Conservation (phyloP, 1,140 invertebrate genomes). For the Temnothorax curvispinosus region DNA sequence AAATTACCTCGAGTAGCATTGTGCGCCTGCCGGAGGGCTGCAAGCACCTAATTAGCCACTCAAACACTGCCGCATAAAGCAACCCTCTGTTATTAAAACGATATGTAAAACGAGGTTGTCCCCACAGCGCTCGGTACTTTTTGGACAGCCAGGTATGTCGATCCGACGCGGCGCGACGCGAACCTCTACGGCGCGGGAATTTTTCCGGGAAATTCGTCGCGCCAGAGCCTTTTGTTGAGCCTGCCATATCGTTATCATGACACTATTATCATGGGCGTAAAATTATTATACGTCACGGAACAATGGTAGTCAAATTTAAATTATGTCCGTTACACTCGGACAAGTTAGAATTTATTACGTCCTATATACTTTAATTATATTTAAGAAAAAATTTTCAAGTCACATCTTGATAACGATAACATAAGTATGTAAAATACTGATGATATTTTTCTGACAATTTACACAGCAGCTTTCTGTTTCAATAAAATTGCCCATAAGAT, state of each 20-base stretch:
- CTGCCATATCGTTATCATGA: constrained; percentile 43
- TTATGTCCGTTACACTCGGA: constrained; percentile 1
- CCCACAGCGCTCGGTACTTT: constrained; percentile 4
- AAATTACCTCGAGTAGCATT: constrained; percentile 78
- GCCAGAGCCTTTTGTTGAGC: constrained; percentile 18
- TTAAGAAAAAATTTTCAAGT: background rate
- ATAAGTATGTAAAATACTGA: background rate
- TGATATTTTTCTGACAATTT: background rate
- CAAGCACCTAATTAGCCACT: constrained; percentile 80
- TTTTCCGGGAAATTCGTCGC: constrained; percentile 42
- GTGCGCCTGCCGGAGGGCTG: constrained; percentile 68
- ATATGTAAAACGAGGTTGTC: constrained; percentile 68
- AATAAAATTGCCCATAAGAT: background rate
- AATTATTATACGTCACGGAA: constrained; percentile 34
- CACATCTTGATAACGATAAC: background rate
- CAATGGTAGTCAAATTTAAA: constrained; percentile 26
- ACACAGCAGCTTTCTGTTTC: background rate
- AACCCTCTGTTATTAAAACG: constrained; percentile 78
- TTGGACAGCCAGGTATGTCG: constrained; percentile 63
- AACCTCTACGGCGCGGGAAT: background rate
- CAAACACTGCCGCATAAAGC: constrained; percentile 77
- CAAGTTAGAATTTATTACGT: background rate
- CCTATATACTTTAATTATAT: background rate
- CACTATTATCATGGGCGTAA: constrained; percentile 34
- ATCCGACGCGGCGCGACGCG: constrained; percentile 36